Evolutionary conservation across 1,140 invertebrate species (phyloP), one percentile per base, ranked within the genome.

Genomic region (Pseudomyrmex flavicornis): DNA sequence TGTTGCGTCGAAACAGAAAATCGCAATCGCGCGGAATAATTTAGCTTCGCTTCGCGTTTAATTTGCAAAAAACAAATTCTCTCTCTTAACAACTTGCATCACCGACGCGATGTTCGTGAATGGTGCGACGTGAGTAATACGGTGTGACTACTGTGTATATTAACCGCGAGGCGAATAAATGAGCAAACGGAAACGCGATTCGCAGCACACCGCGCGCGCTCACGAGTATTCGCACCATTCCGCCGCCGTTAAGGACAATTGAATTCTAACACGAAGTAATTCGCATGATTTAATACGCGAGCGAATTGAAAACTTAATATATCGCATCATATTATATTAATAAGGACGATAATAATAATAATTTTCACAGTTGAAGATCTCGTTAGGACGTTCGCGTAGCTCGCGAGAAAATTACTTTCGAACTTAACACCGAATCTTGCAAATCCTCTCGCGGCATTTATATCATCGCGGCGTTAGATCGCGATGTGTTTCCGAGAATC

Each of bases 31-130:
- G 17, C 15, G 35, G 48, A 68, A 54, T 54, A 58, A 58, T 70
- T 35, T 68, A 79, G 54, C 26, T 79, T 59, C 17, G 50, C 4
- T n/a, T 68, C 35, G 48, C 17, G 68, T 22, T 15, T 20, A 17
- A 79, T 79, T 70, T 61, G n/a, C 12, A 80, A 35, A 35, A 35
- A 35, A 35, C 5, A 35, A 35, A 35, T 7, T 35, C 5, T 2
- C 35, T 17, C 35, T 0, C 35, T 35, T 83, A 85, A 87, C 83
- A 84, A 83, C 82, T 85, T 90, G 84, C 89, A 90, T 85, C 85
- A 89, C 84, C 83, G 83, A 86, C 83, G 26, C 26, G 17, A 10
- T 69, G 17, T 82, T 59, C 20, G 46, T 13, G 35, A 70, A 82
- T 54, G 68, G 9, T 54, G 58, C 15, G 8, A 17, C 50, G 56